Percentiles rank a stretch among this genome's conserved stretches.
Conservation (phyloP, 2,888 invertebrate genomes). For the Graphium colonna region DNA sequence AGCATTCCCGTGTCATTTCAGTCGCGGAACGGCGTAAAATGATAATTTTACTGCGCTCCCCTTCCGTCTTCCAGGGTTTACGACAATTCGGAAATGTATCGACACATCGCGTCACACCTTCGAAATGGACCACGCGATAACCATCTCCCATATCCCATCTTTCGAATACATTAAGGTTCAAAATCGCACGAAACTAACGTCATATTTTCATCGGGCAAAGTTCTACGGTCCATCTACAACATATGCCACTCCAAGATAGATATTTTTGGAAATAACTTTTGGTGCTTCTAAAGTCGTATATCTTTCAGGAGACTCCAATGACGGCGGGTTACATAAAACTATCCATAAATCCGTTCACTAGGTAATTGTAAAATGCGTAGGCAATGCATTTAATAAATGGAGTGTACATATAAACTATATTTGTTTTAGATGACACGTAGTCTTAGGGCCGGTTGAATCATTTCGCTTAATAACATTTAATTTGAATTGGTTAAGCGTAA, state of each 20-base stretch:
- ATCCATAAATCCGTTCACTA: too few relatives aligned
- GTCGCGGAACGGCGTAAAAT: slow-evolving; percentile 79
- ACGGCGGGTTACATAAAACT: slow-evolving; percentile 29
- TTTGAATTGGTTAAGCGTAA: too few relatives aligned
- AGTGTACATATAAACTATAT: too few relatives aligned
- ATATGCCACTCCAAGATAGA: slow-evolving; percentile 57
- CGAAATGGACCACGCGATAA: slow-evolving; percentile 44
- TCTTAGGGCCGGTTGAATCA: too few relatives aligned
- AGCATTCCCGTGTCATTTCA: slow-evolving; percentile 79
- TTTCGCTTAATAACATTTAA: too few relatives aligned
- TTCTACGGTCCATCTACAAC: slow-evolving; percentile 46
- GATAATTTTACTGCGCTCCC: slow-evolving; percentile 78
- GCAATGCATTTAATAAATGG: too few relatives aligned
- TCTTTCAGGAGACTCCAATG: slow-evolving; percentile 67
- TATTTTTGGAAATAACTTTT: slow-evolving; percentile 47
- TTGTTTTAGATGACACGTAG: too few relatives aligned
- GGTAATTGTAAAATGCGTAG: too few relatives aligned
- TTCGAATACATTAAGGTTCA: slow-evolving; percentile 38
- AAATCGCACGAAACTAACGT: too few relatives aligned
- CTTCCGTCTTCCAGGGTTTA: slow-evolving; percentile 76
- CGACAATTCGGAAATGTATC: slow-evolving; percentile 81
- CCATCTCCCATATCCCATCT: slow-evolving; percentile 36
- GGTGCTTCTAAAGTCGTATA: slow-evolving; percentile 60
- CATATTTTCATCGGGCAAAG: slow-evolving; percentile 22
- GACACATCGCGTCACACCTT: slow-evolving; percentile 77